Conservation (phyloP, 2,888 invertebrate genomes). For the Nomada hirtipes region DNA sequence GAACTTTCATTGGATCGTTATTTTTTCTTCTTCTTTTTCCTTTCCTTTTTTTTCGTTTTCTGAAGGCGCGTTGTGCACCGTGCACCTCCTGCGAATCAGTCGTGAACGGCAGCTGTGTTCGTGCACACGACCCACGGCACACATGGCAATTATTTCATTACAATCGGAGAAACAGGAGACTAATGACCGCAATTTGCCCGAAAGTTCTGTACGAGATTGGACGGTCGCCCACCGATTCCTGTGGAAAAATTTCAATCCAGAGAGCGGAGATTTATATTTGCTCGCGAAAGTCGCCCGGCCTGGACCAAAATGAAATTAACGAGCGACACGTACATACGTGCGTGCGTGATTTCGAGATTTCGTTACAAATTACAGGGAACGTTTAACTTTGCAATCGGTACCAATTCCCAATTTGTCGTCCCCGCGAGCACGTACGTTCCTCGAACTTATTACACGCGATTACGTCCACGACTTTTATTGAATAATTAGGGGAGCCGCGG, state of each 20-base stretch:
- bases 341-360: constrained; percentile 44
- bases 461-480: constrained; percentile 38
- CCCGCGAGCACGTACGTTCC: not conserved
- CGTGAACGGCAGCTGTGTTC: constrained; percentile 60
- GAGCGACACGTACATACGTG: constrained; percentile 45
- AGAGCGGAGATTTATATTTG: constrained; percentile 56
- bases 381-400: constrained; percentile 25
- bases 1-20: constrained; percentile 45
- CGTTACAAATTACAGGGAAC: constrained; percentile 56
- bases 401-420: constrained; percentile 33
- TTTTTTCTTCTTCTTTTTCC: constrained; percentile 3
- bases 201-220: constrained; percentile 39
- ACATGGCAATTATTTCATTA: constrained; percentile 68
- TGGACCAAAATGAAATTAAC: constrained; percentile 59
- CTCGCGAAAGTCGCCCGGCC: constrained; percentile 32
- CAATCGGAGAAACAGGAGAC: constrained; percentile 60
- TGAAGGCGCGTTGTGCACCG: constrained; percentile 18
- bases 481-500: constrained; percentile 20
- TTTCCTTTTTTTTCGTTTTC: constrained; percentile 21
- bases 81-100: constrained; percentile 45
- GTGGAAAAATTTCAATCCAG: constrained; percentile 51
- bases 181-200: constrained; percentile 68
- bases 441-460: constrained; percentile 17
- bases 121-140: constrained; percentile 6
- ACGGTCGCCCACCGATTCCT: constrained; percentile 39